Percentiles rank a stretch among this genome's conserved stretches.
Conservation (phyloP, 2,797 vertebrate genomes). For the Galago senegalensis region DNA sequence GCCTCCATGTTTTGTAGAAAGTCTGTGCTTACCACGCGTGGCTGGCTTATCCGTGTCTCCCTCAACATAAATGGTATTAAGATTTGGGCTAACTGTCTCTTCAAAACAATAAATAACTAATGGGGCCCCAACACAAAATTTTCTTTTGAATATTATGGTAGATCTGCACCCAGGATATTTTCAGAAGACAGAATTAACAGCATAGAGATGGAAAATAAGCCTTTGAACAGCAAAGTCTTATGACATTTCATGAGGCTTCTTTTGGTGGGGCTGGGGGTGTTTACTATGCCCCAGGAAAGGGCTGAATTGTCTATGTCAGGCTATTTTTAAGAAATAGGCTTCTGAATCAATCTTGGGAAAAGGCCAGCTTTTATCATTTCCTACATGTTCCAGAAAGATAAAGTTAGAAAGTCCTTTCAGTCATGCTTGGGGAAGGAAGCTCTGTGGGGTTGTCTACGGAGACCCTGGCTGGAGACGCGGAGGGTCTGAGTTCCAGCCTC, state of each 20-base stretch:
- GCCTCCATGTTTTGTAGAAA: not conserved
- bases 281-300: not conserved
- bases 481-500: not conserved
- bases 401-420: not conserved
- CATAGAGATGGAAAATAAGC: not conserved
- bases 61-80: not conserved
- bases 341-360: not conserved
- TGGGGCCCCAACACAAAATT: not conserved
- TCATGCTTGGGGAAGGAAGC: not conserved
- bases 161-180: not conserved
- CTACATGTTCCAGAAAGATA: conserved; percentile 17
- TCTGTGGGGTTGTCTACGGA: not conserved
- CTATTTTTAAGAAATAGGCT: conserved; percentile 26
- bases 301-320: not conserved
- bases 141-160: conserved; percentile 17
- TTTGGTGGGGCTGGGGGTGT: too few relatives aligned
- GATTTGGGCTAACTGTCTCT: not conserved
- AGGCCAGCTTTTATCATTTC: not conserved
- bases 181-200: conserved; percentile 35
- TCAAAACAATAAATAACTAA: not conserved
- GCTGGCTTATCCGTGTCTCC: not conserved
- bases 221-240: not conserved
- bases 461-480: not conserved
- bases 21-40: not conserved
- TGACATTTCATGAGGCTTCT: not conserved